These are phyloP conservation scores for Muscicapa adusta DNA, from an alignment of 2,113 vertebrate genomes.

Conservation along the genomic window DNA sequence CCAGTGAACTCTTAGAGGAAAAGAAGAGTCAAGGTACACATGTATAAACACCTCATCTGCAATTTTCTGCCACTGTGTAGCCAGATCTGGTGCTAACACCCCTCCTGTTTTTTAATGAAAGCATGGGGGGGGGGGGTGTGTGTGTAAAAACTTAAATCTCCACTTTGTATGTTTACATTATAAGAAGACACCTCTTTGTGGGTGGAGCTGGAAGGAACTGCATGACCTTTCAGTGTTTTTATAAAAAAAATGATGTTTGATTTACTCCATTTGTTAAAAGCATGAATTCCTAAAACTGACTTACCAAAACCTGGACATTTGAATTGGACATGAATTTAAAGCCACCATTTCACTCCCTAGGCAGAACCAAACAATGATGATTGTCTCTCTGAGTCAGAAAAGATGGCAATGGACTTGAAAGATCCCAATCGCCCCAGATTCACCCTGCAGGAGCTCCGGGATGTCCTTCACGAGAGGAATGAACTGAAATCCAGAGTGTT, in stretches of 20 bases:
- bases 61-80: neutral
- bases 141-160: neutral
- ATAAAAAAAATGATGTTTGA: neutral
- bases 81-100: neutral
- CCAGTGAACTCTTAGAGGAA: neutral
- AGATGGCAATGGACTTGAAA: slow-evolving; percentile 78
- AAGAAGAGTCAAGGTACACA: rapidly evolving
- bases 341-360: slow-evolving; percentile 31
- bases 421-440: slow-evolving; percentile 92
- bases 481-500: slow-evolving; percentile 92
- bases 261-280: neutral
- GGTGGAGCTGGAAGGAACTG: neutral
- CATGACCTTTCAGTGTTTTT: neutral
- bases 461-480: slow-evolving; percentile 91
- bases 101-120: neutral
- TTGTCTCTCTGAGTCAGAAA: slow-evolving; percentile 67
- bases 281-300: neutral
- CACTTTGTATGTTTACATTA: neutral
- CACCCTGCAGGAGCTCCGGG: slow-evolving; percentile 89
- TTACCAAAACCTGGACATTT: neutral
- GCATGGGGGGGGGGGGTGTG: neutral
- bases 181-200: neutral
- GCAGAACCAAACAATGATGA: slow-evolving; percentile 80
- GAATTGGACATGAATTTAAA: neutral
- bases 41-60: neutral